Conservation (phyloP, 2,797 vertebrate species). For the Schizopygopsis malacanthus region DNA sequence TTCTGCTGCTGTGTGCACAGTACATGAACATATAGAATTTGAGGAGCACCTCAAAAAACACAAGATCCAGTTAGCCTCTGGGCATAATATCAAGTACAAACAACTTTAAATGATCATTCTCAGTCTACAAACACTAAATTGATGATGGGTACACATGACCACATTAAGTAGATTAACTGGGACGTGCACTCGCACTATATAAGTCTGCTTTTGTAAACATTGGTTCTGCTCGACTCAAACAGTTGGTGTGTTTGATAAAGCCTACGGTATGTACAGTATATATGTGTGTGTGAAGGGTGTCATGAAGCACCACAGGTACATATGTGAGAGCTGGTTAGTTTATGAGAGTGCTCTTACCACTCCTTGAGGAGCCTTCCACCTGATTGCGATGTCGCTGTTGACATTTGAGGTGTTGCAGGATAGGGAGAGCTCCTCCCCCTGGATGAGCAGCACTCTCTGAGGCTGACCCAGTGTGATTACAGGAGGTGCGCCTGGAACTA, state of each 20-base stretch:
- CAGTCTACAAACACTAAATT: slow-evolving; percentile 1
- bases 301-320: background rate
- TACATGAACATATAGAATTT: background rate
- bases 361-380: slow-evolving; percentile 80
- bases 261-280: background rate
- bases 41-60: background rate
- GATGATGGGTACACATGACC: background rate
- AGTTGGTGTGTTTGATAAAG: background rate
- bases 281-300: slow-evolving; percentile 10
- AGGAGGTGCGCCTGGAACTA: slow-evolving; percentile 85
- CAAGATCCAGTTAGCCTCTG: background rate
- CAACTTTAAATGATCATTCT: background rate
- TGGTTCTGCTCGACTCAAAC: background rate
- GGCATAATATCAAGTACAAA: slow-evolving; percentile 3
- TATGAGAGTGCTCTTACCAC: slow-evolving; percentile 79
- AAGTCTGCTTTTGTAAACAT: slow-evolving; percentile 26
- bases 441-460: slow-evolving; percentile 82
- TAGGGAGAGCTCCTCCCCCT: slow-evolving; percentile 84
- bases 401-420: slow-evolving; percentile 88
- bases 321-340: background rate
- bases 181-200: background rate
- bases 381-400: slow-evolving; percentile 83
- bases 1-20: background rate
- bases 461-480: slow-evolving; percentile 80
- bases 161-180: background rate